Base-by-base conservation (phyloP, 92 coral and sea anemone genomes). In the Parazoanthus swiftii region DNA sequence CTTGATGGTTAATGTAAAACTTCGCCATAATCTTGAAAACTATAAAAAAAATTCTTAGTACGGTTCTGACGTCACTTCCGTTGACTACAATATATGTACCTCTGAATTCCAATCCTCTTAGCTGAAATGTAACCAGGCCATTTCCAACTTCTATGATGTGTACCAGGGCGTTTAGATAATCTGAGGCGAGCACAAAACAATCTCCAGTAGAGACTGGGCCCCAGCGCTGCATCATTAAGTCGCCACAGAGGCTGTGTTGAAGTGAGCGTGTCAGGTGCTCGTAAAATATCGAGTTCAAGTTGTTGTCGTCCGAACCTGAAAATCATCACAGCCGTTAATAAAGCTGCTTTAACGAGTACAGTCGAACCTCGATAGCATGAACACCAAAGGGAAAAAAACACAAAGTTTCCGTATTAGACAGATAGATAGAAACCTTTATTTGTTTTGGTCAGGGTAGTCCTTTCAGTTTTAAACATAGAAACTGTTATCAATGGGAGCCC, bases 181-280 rank as follows among this genome's bases (percentile, higher is more conserved):
- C 99, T 54, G 99, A 97, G 16, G 99, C 99, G 77, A 97, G 87
- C 48, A 97, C 98, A 89, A 97, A 97, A 79, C 99, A 97, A 89
- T 97, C 99, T 18, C 99, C 99, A 10, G 98, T 95, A 73, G 94
- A 91, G 72, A 95, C 95, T 85, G 98, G 98, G n/a, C 99, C 98
- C 99, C 99, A 96, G 73, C 99, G 99, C 59, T 98, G 98, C 93
- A 96, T 79, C 95, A 95, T 91, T 44, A 96, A 90, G 91, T 96
- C 99, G 33, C 98, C 98, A 86, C 99, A 97, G 85, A 97, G 88
- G 77, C 98, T 94, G 92, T 96, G 99, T 89, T 96, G 99, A 42
- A 96, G 88, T 0, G 99, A 96, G 44, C 99, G 95, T 6, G 99
- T 96, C 78, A 96, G 85, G 82, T 96, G 99, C 82, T 96, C 99